These are phyloP conservation scores for Chaetops frenatus DNA, from an alignment of 2,113 vertebrate species.

Conservation along the genomic window DNA sequence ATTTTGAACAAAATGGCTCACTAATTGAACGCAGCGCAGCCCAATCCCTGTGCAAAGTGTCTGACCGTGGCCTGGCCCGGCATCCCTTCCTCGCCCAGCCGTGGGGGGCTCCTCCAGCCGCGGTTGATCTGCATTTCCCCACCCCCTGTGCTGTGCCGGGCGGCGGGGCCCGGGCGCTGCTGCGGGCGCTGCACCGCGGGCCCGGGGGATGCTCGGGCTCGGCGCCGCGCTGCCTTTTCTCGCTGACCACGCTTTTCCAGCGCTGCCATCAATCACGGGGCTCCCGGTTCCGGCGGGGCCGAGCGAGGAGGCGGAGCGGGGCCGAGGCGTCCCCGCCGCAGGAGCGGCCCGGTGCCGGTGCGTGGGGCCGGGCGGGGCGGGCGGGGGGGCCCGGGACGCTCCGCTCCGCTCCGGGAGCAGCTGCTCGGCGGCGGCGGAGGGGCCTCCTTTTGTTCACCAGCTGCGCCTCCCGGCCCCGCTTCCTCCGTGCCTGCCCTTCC, in stretches of 20 bases:
- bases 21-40: not conserved
- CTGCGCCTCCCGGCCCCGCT: constrained; percentile 48
- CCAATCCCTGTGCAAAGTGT: not conserved
- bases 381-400: not conserved
- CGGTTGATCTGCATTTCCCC: constrained; percentile 41
- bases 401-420: not conserved
- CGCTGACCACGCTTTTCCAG: constrained; percentile 68
- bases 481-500: not conserved
- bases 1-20: constrained; percentile 43
- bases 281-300: constrained; percentile 46
- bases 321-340: not conserved
- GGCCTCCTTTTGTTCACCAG: constrained; percentile 88
- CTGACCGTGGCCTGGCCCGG: not conserved
- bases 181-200: no score
- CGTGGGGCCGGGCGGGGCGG: not conserved
- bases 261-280: constrained; percentile 78
- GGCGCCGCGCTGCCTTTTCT: constrained; percentile 66
- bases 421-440: constrained; percentile 40
- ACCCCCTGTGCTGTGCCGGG: not conserved
- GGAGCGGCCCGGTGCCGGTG: not conserved
- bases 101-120: not conserved
- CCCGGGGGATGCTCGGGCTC: constrained; percentile 61
- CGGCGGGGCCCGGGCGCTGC: no score
- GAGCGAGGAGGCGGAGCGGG: constrained; percentile 7
- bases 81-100: not conserved